Evolutionary conservation across 2,797 vertebrate species (phyloP).

Genomic region (Synanceia verrucosa): DNA sequence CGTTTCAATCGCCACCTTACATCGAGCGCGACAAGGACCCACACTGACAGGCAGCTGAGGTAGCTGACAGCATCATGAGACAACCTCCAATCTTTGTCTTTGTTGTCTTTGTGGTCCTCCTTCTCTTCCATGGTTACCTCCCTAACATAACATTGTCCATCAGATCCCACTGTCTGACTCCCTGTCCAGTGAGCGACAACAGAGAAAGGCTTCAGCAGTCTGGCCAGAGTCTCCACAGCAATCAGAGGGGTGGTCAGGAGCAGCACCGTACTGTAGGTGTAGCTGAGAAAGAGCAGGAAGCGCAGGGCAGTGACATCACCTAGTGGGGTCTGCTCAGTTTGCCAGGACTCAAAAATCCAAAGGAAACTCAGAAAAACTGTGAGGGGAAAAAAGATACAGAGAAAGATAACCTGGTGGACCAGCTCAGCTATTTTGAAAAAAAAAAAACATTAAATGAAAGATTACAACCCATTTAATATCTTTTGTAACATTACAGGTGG

Average conservation of each 20-base stretch:
- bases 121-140: background rate
- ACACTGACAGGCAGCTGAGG: constrained; percentile 77
- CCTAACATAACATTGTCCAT: background rate
- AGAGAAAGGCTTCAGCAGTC: constrained; percentile 36
- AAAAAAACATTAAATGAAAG: background rate
- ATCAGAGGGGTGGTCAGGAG: constrained; percentile 77
- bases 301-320: constrained; percentile 77
- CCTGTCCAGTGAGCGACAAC: background rate
- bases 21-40: constrained; percentile 62
- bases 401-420: background rate
- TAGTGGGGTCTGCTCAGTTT: constrained; percentile 21
- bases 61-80: constrained; percentile 57
- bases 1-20: constrained; percentile 54
- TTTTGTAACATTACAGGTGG: background rate
- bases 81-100: background rate
- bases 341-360: constrained; percentile 60
- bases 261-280: constrained; percentile 76
- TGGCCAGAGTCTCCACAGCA: constrained; percentile 66
- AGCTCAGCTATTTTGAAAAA: background rate
- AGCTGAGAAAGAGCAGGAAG: constrained; percentile 81
- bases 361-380: constrained; percentile 77
- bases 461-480: background rate
- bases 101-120: background rate
- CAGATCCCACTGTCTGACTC: background rate
- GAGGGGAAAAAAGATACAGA: background rate